phyloP scores from a whole-genome alignment of 2,888 invertebrate genomes.

The Rotaria macrura region DNA sequence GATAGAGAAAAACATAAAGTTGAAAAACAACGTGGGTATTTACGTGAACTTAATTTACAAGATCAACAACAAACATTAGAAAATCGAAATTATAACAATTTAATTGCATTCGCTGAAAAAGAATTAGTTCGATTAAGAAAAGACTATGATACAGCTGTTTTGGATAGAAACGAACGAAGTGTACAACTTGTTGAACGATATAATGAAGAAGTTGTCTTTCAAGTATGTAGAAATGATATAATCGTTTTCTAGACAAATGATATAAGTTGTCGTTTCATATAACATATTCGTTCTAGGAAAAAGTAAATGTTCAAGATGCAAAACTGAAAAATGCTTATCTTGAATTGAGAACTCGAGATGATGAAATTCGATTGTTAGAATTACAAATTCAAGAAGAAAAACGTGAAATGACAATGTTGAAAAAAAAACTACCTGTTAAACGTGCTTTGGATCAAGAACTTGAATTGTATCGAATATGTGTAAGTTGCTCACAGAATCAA shows the following conservation, averaged over 20 bases:
- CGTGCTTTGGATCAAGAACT: slow-evolving; percentile 43
- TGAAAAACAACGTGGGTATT: slow-evolving; percentile 46
- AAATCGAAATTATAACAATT: slow-evolving; percentile 46
- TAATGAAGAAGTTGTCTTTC: slow-evolving; percentile 40
- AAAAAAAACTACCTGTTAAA: slow-evolving; percentile 44
- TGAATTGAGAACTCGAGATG: slow-evolving; percentile 45
- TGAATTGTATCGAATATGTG: slow-evolving; percentile 45
- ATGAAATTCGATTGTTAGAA: slow-evolving; percentile 47
- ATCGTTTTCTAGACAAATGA: slow-evolving; percentile 38
- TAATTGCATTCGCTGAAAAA: slow-evolving; percentile 50
- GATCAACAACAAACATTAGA: slow-evolving; percentile 49
- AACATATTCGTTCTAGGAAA: slow-evolving; percentile 38
- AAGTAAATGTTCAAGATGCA: slow-evolving; percentile 49
- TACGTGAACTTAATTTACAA: slow-evolving; percentile 45
- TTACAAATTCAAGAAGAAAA: slow-evolving; percentile 45
- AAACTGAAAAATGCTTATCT: slow-evolving; percentile 48
- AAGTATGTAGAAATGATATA: slow-evolving; percentile 38
- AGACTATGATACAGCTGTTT: slow-evolving; percentile 46
- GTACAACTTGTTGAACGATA: slow-evolving; percentile 48
- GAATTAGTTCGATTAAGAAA: slow-evolving; percentile 47
- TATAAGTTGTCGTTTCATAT: background rate
- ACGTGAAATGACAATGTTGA: slow-evolving; percentile 41
- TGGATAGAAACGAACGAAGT: slow-evolving; percentile 48
- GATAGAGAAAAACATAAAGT: slow-evolving; percentile 48
- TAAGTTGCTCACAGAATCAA: background rate